phyloP scores from a whole-genome alignment of 2,797 vertebrate species.

The Helicolenus hilgendorfi region DNA sequence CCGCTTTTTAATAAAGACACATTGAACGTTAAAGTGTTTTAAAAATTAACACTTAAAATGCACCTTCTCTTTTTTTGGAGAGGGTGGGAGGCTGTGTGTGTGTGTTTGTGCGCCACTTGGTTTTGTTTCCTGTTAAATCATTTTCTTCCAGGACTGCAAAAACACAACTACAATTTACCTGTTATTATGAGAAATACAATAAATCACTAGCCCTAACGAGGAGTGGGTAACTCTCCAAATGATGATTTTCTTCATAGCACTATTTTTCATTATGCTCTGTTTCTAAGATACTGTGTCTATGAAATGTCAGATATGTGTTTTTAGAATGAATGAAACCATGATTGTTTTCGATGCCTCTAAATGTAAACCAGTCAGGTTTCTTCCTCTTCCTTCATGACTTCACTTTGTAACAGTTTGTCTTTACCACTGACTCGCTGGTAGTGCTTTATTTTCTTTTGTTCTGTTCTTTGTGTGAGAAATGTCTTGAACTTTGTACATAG shows the following conservation, averaged over 20 bases:
- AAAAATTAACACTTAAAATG: background rate
- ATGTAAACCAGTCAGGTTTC: background rate
- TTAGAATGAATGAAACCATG: background rate
- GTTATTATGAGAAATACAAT: background rate
- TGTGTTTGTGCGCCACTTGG: background rate
- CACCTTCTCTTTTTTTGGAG: background rate
- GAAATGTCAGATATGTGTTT: background rate
- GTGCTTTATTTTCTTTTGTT: background rate
- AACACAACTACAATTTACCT: background rate
- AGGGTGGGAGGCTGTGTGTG: background rate
- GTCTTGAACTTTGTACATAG: slow-evolving; percentile 9
- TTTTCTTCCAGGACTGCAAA: background rate
- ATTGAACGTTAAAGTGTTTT: too few species aligned
- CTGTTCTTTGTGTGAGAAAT: background rate
- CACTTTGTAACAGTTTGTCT: background rate
- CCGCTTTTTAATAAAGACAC: background rate
- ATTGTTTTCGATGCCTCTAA: background rate
- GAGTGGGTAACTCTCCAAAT: background rate
- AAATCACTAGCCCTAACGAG: background rate
- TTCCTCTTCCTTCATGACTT: background rate
- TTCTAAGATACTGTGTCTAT: background rate
- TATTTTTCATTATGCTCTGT: background rate
- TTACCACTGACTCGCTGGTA: background rate
- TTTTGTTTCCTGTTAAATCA: background rate
- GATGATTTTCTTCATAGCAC: background rate